Base-by-base conservation (phyloP, 1,140 invertebrate genomes). In the Drosophila parabipectinata region DNA sequence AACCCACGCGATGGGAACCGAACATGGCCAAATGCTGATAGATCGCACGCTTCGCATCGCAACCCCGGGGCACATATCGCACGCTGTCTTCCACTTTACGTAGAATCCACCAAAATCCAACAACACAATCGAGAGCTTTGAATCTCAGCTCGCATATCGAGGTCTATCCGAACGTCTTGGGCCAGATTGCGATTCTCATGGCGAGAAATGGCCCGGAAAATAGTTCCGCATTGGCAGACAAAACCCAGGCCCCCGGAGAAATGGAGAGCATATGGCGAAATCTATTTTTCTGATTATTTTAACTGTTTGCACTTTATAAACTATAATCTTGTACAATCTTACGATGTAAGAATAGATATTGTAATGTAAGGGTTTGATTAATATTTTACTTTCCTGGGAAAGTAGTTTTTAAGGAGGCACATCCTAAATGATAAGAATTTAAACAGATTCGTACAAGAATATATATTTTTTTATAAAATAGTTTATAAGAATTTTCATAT, bases 1-100 rank as follows among this genome's bases (percentile, higher is more conserved):
- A 41, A 61, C 82, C 82, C 81, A 77, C 79, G 63, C 79, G 68
- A 48, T 72, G 60, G 34, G 18, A 59, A 26, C 52, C 72, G 76
- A 74, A 84, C 81, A 84, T 84, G 81, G 82, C 68, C 77, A 84
- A 84, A 82, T 57, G 82, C 59, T 62, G 74, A 87, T 87, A 82
- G 78, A 69, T 79, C 59, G 79, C 75, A 83, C 80, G 79, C 79
- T 79, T 79, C 77, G 69, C 63, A 37, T 58, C 56, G 56, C 59
- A 56, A 68, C 50, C 50, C 32, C 26, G 57, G 21, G 34, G 28
- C 15, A 73, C 64, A 71, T 79, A 88, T 88, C 87, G 87, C 82
- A 88, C 59, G 61, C 64, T 83, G 69, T 75, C 71, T 52, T 52
- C 57, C 28, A 34, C 45, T 44, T 74, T 85, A 76, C 74, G 56